Percentiles rank a stretch among this genome's conserved stretches.
Evolutionary conservation across 2,797 vertebrate species (phyloP).

Genomic region (Petrocephalus sullivani): DNA sequence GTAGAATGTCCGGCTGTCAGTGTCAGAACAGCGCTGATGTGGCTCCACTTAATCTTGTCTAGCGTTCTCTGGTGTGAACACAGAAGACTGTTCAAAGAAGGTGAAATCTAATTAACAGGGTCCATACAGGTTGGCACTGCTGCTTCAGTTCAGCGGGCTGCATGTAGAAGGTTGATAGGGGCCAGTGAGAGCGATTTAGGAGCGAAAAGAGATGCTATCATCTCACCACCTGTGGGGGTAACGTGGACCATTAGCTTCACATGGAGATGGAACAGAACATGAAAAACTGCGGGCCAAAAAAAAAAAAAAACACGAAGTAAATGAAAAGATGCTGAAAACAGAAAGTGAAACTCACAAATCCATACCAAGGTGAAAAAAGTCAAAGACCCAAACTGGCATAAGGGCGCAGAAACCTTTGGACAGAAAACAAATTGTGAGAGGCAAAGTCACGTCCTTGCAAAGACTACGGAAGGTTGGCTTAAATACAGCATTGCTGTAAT

Average conservation of each 20-base stretch:
- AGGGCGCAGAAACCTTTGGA: neutral
- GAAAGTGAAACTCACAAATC: neutral
- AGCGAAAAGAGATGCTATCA: neutral
- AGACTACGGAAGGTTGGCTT: neutral
- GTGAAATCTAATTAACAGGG: slow-evolving; percentile 2
- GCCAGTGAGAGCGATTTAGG: neutral
- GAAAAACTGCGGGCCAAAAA: neutral
- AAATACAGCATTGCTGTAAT: neutral
- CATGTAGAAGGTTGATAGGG: slow-evolving; percentile 1
- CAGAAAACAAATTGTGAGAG: neutral
- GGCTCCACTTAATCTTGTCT: neutral
- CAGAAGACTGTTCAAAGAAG: neutral
- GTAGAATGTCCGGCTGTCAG: neutral
- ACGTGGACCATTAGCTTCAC: neutral
- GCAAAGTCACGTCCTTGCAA: neutral
- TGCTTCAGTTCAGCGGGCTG: neutral
- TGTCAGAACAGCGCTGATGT: neutral
- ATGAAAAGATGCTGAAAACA: neutral
- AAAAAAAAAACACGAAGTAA: neutral
- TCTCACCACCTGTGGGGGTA: neutral
- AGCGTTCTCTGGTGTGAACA: neutral
- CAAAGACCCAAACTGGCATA: neutral
- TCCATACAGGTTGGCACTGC: neutral
- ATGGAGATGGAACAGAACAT: neutral
- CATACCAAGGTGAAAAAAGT: neutral